Evolutionary conservation across 2,888 invertebrate species (phyloP), one percentile per base, ranked within the genome.

Genomic region (Melinaea menophilus): DNA sequence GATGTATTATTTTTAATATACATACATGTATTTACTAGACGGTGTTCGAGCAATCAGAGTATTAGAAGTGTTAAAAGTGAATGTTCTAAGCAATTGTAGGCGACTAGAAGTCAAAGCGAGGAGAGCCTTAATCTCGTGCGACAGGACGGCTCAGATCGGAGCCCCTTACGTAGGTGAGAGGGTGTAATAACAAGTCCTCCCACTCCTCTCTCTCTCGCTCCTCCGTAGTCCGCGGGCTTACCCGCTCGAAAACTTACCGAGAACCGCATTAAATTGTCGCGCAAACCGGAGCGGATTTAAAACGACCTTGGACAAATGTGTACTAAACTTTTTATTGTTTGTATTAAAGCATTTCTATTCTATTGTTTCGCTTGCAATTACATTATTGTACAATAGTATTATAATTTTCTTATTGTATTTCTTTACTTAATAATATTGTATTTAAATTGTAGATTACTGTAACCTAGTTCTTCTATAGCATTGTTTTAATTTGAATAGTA

Each of bases 181-280:
- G 86, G 89, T 88, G 88, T 88, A 87, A 88, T 89, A 90, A 89
- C 88, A 88, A 84, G 85, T 83, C 81, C 77, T 75, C 75, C 76
- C 79, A 79, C 77, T 75, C 77, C 73, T 75, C 74, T 74, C 66
- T 73, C 78, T 75, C 74, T 74, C 66, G 73, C 78, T 80, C 82
- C 75, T 74, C 78, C 76, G 77, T 79, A 81, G 81, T 82, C 80
- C 81, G 77, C 84, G 75, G 73, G 75, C 79, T 80, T 78, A 74
- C 81, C 74, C 80, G 83, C 79, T 85, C 75, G 79, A 83, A 84
- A 88, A 88, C 83, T 31, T 89, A 87, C 82, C 69, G 78, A 84
- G 85, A 88, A 85, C 85, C 84, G 81, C 84, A 87, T 87, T 89
- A 86, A 85, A 81, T 79, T 77, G 80, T 79, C 80, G 80, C 79